A percentile compares a stretch with the other conserved stretches of the same genome.
Conservation (phyloP, 2,888 invertebrate species). For the Archaeoteleia sp. region DNA sequence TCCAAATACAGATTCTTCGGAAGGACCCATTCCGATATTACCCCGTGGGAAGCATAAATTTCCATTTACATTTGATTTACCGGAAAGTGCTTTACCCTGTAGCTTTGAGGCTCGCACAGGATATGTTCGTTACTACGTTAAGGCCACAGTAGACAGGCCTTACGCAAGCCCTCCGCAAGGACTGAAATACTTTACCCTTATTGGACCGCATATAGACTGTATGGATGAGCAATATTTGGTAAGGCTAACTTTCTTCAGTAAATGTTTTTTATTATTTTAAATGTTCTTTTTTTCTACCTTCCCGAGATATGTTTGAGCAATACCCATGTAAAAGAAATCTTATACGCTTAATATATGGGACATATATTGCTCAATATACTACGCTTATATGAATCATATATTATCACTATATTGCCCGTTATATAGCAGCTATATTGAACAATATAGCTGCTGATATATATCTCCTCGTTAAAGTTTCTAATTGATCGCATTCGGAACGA, state of each 20-base stretch:
- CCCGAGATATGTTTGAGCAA: too few relatives aligned
- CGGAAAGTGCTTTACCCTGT: constrained; percentile 84
- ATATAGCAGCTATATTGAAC: too few relatives aligned
- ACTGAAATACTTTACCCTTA: constrained; percentile 86
- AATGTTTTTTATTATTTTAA: too few relatives aligned
- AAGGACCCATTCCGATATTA: constrained; percentile 81
- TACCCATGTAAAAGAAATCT: too few relatives aligned
- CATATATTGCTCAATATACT: too few relatives aligned
- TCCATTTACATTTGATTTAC: constrained; percentile 82
- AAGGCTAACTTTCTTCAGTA: constrained; percentile 28
- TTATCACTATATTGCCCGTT: too few relatives aligned
- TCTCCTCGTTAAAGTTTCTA: too few relatives aligned
- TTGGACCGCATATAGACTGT: constrained; percentile 86
- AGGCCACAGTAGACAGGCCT: constrained; percentile 84
- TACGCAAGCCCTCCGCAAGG: constrained; percentile 87
- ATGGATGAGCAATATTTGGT: constrained; percentile 88
- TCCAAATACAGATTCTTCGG: constrained; percentile 77
- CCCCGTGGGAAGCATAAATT: constrained; percentile 83
- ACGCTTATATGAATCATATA: too few relatives aligned
- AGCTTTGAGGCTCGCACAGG: constrained; percentile 86
- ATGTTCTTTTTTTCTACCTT: too few relatives aligned
- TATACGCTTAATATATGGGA: too few relatives aligned
- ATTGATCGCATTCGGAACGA: too few relatives aligned
- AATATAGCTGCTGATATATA: too few relatives aligned
- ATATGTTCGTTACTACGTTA: constrained; percentile 84